Evolutionary conservation across 2,888 invertebrate genomes (phyloP).

Genomic region (Colletes collaris): DNA sequence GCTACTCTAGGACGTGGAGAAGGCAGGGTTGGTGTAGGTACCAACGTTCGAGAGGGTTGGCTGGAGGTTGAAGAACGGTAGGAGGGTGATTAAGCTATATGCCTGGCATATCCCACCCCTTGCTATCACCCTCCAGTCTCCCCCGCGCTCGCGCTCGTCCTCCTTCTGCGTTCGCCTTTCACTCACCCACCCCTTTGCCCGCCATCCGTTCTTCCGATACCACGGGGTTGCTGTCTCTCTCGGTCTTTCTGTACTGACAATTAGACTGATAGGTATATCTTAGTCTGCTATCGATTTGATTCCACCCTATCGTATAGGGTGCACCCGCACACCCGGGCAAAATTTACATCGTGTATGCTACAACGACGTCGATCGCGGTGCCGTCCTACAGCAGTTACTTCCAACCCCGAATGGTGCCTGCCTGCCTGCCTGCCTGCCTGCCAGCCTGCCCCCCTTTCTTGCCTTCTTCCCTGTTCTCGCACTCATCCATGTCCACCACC

Average conservation of each 20-base stretch:
- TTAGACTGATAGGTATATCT: conserved; percentile 84
- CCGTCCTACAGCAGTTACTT: conserved; percentile 72
- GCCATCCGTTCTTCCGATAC: conserved; percentile 79
- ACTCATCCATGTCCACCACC: conserved; percentile 71
- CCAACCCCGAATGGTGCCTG: conserved; percentile 63
- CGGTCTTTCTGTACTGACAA: conserved; percentile 83
- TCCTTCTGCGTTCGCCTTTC: conserved; percentile 69
- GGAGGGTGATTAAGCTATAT: conserved; percentile 86
- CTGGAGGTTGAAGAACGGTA: conserved; percentile 80
- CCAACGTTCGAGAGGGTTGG: conserved; percentile 77
- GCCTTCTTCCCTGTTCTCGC: conserved; percentile 63
- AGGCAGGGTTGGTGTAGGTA: conserved; percentile 74
- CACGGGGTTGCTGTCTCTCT: conserved; percentile 76
- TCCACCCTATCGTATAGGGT: conserved; percentile 81
- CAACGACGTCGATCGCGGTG: conserved; percentile 76
- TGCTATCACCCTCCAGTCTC: conserved; percentile 62
- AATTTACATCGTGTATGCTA: conserved; percentile 81
- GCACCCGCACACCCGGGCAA: conserved; percentile 77
- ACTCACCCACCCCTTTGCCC: conserved; percentile 68
- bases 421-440: conserved; percentile 53
- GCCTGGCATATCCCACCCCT: conserved; percentile 84
- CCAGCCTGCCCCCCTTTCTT: conserved; percentile 38
- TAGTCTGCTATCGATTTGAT: conserved; percentile 83
- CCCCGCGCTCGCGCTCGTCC: conserved; percentile 66
- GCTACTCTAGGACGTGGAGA: conserved; percentile 79